phyloP scores from a whole-genome alignment of 2,113 vertebrate species.

The Thunnus maccoyii region DNA sequence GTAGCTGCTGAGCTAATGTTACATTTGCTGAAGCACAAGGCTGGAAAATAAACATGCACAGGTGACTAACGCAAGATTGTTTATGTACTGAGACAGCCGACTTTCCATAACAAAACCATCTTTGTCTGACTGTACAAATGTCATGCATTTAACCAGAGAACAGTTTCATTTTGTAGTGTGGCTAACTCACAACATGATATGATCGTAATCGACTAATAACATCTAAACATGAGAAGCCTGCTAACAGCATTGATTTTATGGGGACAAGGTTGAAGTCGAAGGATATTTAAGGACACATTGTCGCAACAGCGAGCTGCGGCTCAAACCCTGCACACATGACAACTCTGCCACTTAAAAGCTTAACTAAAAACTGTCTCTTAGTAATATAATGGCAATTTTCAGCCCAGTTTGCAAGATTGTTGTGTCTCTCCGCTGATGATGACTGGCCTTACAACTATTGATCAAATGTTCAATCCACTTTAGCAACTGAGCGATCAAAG shows the following conservation, averaged over 20 bases:
- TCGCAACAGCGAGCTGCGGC: not conserved
- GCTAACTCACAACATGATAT: too few relatives aligned
- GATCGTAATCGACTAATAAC: too few relatives aligned
- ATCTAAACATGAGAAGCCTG: not conserved
- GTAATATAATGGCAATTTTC: not conserved
- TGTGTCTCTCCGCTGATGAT: slow-evolving; percentile 20
- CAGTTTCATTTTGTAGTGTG: too few relatives aligned
- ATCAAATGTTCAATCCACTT: slow-evolving; percentile 57
- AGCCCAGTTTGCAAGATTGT: slow-evolving; percentile 19
- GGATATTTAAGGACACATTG: not conserved
- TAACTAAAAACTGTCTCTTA: not conserved
- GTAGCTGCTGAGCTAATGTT: too few relatives aligned
- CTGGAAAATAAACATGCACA: too few relatives aligned
- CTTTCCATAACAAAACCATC: too few relatives aligned
- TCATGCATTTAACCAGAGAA: too few relatives aligned
- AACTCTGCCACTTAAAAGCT: not conserved
- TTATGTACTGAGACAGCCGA: too few relatives aligned
- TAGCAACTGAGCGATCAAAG: slow-evolving; percentile 48
- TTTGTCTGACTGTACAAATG: too few relatives aligned
- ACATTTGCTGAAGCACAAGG: too few relatives aligned
- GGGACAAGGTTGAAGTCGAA: not conserved
- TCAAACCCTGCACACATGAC: not conserved
- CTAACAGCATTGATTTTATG: not conserved
- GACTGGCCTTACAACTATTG: slow-evolving; percentile 53
- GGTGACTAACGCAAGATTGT: too few relatives aligned